These are phyloP conservation scores for Cyphomyrus plagiostoma DNA, from an alignment of 2,113 vertebrate genomes.

Conservation along the genomic window DNA sequence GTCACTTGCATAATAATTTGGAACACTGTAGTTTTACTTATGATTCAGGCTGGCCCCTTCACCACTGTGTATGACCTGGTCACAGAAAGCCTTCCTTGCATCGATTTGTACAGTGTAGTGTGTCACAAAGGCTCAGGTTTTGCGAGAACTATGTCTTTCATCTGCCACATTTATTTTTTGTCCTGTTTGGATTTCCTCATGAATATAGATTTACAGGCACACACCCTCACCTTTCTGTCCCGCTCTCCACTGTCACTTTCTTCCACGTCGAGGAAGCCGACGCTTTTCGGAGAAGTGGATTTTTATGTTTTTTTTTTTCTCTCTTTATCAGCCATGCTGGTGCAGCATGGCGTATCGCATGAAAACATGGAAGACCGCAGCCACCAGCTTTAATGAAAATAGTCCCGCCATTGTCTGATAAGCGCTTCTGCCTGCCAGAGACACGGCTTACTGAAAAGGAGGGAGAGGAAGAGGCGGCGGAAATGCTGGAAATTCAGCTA, in stretches of 20 bases:
- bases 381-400: not conserved
- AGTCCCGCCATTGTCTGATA: not conserved
- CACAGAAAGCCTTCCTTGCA: not conserved
- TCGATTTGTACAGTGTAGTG: not conserved
- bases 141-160: not conserved
- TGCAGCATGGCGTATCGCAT: not conserved
- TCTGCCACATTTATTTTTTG: not conserved
- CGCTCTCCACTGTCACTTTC: not conserved
- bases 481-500: not conserved
- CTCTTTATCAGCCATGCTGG: not conserved
- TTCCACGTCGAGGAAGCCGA: not conserved
- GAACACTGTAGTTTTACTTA: not conserved
- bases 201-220: not conserved
- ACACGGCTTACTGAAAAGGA: not conserved
- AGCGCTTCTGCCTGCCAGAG: not conserved
- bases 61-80: not conserved
- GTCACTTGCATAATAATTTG: not conserved
- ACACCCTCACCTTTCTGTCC: not conserved
- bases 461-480: not conserved
- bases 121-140: not conserved
- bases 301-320: not conserved
- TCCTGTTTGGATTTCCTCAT: not conserved
- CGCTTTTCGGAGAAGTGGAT: not conserved
- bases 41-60: not conserved
- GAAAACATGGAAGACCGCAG: not conserved